Conservation (phyloP, 2,113 vertebrate genomes). For the Pogona vitticeps region DNA sequence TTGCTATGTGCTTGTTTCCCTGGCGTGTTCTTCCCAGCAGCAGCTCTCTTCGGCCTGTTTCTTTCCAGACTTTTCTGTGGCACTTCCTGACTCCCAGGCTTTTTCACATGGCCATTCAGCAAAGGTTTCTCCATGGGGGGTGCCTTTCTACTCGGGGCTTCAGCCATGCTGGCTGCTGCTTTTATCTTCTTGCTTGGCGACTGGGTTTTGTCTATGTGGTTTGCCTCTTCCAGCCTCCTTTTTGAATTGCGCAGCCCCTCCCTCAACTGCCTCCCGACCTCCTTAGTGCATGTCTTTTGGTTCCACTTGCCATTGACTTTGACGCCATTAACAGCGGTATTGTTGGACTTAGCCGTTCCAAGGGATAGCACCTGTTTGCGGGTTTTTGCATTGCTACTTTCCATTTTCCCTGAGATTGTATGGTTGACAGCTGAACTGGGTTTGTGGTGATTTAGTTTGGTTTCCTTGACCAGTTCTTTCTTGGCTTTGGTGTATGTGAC, state of each 20-base stretch:
- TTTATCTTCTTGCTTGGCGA: slow-evolving; percentile 83
- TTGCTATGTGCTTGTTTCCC: slow-evolving; percentile 92
- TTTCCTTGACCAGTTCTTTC: slow-evolving; percentile 98
- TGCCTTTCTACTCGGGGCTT: slow-evolving; percentile 86
- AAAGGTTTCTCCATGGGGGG: slow-evolving; percentile 74
- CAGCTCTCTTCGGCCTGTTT: slow-evolving; percentile 87
- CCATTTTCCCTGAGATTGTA: slow-evolving; percentile 98
- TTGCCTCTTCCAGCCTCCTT: slow-evolving; percentile 89
- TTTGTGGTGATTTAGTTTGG: slow-evolving; percentile 96
- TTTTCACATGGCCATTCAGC: slow-evolving; percentile 84
- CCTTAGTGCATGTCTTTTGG: slow-evolving; percentile 89
- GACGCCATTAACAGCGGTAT: slow-evolving; percentile 77
- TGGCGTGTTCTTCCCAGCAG: slow-evolving; percentile 90
- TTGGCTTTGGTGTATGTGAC: slow-evolving; percentile 99
- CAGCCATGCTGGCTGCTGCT: slow-evolving; percentile 73
- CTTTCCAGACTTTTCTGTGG: slow-evolving; percentile 81
- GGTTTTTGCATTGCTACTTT: slow-evolving; percentile 99
- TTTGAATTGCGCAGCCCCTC: slow-evolving; percentile 97
- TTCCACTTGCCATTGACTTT: slow-evolving; percentile 93
- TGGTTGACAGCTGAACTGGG: slow-evolving; percentile 90
- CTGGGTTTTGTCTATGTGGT: slow-evolving; percentile 76
- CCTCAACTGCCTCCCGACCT: slow-evolving; percentile 84
- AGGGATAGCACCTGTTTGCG: slow-evolving; percentile 99
- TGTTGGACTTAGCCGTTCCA: slow-evolving; percentile 80
- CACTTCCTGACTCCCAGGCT: slow-evolving; percentile 70